Conservation (phyloP, 2,888 invertebrate species). For the Hypolimnas misippus region DNA sequence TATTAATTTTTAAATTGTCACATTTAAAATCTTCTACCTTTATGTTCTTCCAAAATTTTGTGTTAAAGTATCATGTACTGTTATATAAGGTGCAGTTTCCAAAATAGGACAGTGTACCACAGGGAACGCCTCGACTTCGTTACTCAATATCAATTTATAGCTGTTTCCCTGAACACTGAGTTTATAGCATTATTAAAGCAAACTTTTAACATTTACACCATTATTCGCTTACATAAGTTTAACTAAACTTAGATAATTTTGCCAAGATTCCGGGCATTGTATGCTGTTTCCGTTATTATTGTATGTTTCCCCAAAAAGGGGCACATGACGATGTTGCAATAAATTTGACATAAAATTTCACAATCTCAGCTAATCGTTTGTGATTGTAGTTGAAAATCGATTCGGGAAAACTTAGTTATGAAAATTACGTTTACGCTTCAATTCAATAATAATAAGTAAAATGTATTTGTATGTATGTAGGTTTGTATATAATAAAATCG, state of each 20-base stretch:
- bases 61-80: background rate
- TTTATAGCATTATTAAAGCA: slow-evolving; percentile 7
- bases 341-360: too few species aligned
- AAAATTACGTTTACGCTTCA: too few species aligned
- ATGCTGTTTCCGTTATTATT: background rate
- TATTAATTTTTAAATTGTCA: too few species aligned
- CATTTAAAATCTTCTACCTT: background rate
- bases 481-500: too few species aligned
- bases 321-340: too few species aligned
- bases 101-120: slow-evolving; percentile 20
- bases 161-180: slow-evolving; percentile 12
- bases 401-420: too few species aligned
- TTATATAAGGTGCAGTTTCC: slow-evolving; percentile 15
- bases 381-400: too few species aligned
- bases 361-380: too few species aligned
- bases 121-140: slow-evolving; percentile 23
- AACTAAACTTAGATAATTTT: background rate
- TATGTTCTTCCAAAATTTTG: background rate
- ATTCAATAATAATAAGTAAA: too few species aligned
- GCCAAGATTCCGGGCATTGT: background rate
- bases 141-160: slow-evolving; percentile 34
- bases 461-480: too few species aligned
- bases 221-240: background rate
- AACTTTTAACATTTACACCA: slow-evolving; percentile 14
- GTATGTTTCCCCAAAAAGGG: background rate